Base-by-base conservation (phyloP, 1,140 invertebrate genomes). In the Pectinophora gossypiella region DNA sequence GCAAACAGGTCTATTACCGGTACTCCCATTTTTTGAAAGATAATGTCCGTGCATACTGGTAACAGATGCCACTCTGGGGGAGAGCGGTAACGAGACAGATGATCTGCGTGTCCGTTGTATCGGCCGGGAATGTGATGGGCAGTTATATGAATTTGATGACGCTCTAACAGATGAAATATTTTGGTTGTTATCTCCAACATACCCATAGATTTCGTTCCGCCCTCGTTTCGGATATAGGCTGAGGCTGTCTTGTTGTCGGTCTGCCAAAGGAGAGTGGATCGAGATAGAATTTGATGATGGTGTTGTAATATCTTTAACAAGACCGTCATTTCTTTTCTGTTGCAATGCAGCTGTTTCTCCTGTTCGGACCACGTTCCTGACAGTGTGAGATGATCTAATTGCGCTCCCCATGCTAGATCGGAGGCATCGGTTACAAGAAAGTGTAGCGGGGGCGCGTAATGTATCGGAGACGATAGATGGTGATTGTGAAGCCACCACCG, bases 1-100 rank as follows among this genome's bases (percentile, higher is more conserved):
- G 72, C 78, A 49, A 82, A 80, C 5, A 82, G 56, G 19, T 85
- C 75, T 16, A 77, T 62, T 1, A 56, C 59, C 1, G 72, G 72
- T 1, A 42, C 54, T 6, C 71, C 75, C 68, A 56, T 66, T 52
- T 52, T 63, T 19, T 7, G 16, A 45, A 59, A 64, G 52, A 75
- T 19, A 59, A 63, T 19, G 6, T 53, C 22, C 42, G 63, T 65
- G 3, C 55, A 42, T 10, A 10, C 4, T 19, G 63, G 57, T 12
- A 65, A 19, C 6, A 76, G 50, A 32, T 73, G 61, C 67, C 69
- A 76, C 19, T 68, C 68, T 40, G 63, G 65, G 0, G 59, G 62
- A 2, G 6, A 9, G 16, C 23, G 54, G 51, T 46, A 13, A 42
- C 63, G 43, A 0, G 70, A 76, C 4, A 71, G 50, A n/a, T 60